A percentile compares a stretch with the other conserved stretches of the same genome.
Evolutionary conservation across 1,140 invertebrate species (phyloP).

Genomic region (Zaprionus tsacasi): DNA sequence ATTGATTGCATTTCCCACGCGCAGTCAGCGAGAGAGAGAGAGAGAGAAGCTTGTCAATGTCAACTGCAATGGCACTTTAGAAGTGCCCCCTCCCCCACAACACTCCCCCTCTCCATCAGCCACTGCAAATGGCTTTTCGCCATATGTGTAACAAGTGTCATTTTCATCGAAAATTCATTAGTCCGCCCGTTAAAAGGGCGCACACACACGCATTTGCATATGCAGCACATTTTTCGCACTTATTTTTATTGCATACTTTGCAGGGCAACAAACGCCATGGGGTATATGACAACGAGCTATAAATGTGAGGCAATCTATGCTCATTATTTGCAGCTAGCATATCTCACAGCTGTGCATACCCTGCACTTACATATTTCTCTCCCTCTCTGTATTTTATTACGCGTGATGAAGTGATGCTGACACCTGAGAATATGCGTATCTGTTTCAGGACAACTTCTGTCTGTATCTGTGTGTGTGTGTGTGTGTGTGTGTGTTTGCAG

Average conservation of each 20-base stretch:
- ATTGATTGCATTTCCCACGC: constrained; percentile 75
- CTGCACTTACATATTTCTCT: background rate
- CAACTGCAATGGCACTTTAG: constrained; percentile 41
- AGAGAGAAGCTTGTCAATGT: constrained; percentile 60
- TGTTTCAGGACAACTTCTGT: background rate
- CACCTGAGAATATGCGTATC: constrained; percentile 34
- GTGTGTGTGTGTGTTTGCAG: background rate
- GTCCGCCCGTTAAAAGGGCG: constrained; percentile 39
- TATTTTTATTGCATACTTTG: constrained; percentile 4
- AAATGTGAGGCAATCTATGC: background rate
- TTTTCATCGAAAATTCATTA: constrained; percentile 63
- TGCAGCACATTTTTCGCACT: constrained; percentile 18
- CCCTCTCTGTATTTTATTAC: constrained; percentile 24
- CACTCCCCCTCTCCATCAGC: too few relatives aligned
- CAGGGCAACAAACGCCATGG: background rate
- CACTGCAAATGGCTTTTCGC: constrained; percentile 30
- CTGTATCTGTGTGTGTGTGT: background rate
- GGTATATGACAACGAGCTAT: background rate
- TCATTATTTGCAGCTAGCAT: background rate
- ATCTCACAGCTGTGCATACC: background rate
- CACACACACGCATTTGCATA: constrained; percentile 39
- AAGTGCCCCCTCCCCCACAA: background rate
- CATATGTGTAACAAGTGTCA: constrained; percentile 27
- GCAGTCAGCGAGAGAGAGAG: constrained; percentile 49
- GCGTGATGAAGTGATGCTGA: constrained; percentile 63